Evolutionary conservation across 2,888 invertebrate species (phyloP), one percentile per base, ranked within the genome.

Genomic region (Stomorhina lunata): DNA sequence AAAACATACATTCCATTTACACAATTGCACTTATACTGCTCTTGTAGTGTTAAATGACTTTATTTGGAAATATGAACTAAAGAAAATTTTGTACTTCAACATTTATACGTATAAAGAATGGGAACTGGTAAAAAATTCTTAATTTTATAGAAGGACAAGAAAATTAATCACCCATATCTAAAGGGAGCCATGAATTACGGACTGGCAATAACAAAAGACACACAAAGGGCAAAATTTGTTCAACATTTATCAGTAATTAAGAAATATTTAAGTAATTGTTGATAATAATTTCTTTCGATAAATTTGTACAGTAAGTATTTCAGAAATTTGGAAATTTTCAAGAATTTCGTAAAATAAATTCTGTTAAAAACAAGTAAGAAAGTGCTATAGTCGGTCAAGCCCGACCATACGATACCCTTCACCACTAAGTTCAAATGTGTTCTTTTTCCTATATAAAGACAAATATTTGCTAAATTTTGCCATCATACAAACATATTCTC

Each of bases 121-220:
- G 17, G 43, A 55, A 15, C 12, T 29, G 48, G 9, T 22, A 50
- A 53, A 17, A 17, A 27, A 27, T 2, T 43, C 9, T 17, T 61
- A 63, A 29, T 72, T 15, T 27, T 48, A 53, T 65, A 59, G 53
- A 80, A 80, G 80, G 65, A 79, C 72, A 68, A 79, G 63, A 29
- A 80, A 75, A 80, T 80, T 80, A 80, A 80, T 80, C 75, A 80
- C 73, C 68, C 73, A 27, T 80, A 73, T 73, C 80, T 80, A 69
- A 80, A 75, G 80, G 80, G 80, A 80, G 75, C 48, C 69, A 80
- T 80, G 73, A 75, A 80, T 80, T 55, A 80, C 37, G 27, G n/a
- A 29, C 48, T 40, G 10, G 37, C n/a, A 61, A 53, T 9, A 40
- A 50, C 63, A 40, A 61, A 69, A 53, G 15, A 29, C 55, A 53